Percentiles rank a stretch among this genome's conserved stretches.
Evolutionary conservation across 1,140 invertebrate genomes (phyloP).

Genomic region (Anastrepha ludens): DNA sequence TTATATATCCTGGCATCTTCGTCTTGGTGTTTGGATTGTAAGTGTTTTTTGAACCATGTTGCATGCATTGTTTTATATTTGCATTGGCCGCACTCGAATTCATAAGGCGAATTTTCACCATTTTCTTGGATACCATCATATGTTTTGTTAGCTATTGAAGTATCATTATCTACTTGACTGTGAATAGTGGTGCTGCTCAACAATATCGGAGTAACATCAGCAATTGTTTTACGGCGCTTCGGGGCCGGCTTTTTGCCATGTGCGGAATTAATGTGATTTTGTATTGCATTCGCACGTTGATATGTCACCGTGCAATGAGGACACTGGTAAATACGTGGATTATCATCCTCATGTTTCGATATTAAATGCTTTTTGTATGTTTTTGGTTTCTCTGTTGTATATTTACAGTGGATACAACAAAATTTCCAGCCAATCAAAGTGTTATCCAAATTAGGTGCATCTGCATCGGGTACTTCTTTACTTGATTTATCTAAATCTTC

Average conservation of each 20-base stretch:
- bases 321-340: constrained; percentile 37
- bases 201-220: not conserved
- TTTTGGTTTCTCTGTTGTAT: not conserved
- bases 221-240: constrained; percentile 14
- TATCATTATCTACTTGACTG: not conserved
- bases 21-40: not conserved
- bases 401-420: not conserved
- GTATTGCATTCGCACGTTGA: not conserved
- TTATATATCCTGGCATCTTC: constrained; percentile 6
- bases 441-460: not conserved
- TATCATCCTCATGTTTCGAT: not conserved
- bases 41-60: not conserved
- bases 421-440: not conserved
- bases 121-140: not conserved
- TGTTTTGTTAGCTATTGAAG: not conserved
- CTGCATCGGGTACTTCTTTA: not conserved
- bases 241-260: constrained; percentile 12
- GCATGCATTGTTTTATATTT: not conserved
- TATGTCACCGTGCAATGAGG: constrained; percentile 24
- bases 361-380: constrained; percentile 13
- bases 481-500: no score
- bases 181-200: constrained; percentile 6
- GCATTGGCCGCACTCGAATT: not conserved
- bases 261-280: not conserved
- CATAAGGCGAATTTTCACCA: not conserved